Base-by-base conservation (phyloP, 2,797 vertebrate genomes). In the Coregonus sp. region DNA sequence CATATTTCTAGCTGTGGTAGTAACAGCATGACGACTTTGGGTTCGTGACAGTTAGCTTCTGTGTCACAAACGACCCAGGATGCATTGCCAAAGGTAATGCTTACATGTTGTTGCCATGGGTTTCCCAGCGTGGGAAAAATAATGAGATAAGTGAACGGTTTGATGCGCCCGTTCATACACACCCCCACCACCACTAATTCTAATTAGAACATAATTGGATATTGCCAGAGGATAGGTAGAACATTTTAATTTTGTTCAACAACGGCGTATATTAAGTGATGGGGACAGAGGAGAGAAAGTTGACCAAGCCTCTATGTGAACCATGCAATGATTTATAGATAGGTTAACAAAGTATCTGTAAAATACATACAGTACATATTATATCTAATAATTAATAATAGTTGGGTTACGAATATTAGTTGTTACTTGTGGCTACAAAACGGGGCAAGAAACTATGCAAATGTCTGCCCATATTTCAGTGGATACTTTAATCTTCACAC, bases 131-230 rank as follows among this genome's bases (percentile, higher is more conserved):
- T 52, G 47, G 50, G 9, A 47, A 20, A 25, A 51, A 40, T 35
- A 74, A 74, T 63, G 31, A 40, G 52, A 6, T 25, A 56, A 9
- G 33, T n/a, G 18, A 16, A 74, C 2, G 18, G 16, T 9, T 61
- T 74, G 72, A 63, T 63, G 56, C 20, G 15, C 35, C 33, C 20
- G 20, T 33, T n/a, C 50, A 52, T 14, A 15, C 1, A 72, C 72
- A 35, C 47, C 40, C 40, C 9, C 9, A 47, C 40, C 31, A 31
- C 5, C 18, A 73, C 65, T 20, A 52, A 47, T 59, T 73, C 11
- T 63, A 61, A 63, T 74, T 74, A 37, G 33, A n/a, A 63, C n/a
- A 74, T n/a, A 31, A 37, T 40, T 35, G 16, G 31, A n/a, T 63
- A 20, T 18, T 11, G 18, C 31, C 59, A 65, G 20, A 20, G 56